A percentile compares a stretch with the other conserved stretches of the same genome.
These are phyloP conservation scores for Eriocheir sinensis DNA, from an alignment of 1,140 invertebrate genomes.

Conservation along the genomic window DNA sequence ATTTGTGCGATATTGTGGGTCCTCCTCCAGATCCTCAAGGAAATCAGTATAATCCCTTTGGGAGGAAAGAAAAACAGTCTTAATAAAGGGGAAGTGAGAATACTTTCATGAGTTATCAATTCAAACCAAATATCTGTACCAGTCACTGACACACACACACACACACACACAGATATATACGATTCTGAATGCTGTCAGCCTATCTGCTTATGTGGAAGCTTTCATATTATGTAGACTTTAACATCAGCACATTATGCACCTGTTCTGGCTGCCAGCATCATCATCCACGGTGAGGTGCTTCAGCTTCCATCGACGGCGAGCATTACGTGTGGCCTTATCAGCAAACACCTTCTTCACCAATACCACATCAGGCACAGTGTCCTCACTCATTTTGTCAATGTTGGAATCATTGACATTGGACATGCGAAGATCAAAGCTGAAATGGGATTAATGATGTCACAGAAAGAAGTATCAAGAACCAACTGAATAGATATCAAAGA, in stretches of 20 bases:
- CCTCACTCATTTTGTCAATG: conserved; percentile 91
- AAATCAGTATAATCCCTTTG: conserved; percentile 94
- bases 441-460: neutral
- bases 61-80: neutral
- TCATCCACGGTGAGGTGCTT: conserved; percentile 88
- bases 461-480: no score
- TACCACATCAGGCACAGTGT: conserved; percentile 92
- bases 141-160: no score
- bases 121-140: no score
- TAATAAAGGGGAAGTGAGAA: neutral
- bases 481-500: no score
- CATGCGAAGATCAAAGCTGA: conserved; percentile 90
- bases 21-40: conserved; percentile 98
- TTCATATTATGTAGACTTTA: no score
- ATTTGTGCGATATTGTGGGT: conserved; percentile 92
- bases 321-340: conserved; percentile 87
- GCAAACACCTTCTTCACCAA: conserved; percentile 96
- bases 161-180: no score
- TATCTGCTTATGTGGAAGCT: no score
- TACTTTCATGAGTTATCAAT: no score
- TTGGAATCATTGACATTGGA: conserved; percentile 94
- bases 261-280: conserved; percentile 87
- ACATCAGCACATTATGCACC: conserved; percentile 83
- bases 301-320: conserved; percentile 95
- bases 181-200: no score